phyloP scores from a whole-genome alignment of 2,888 invertebrate species.

The Ectropis crepuscularia region DNA sequence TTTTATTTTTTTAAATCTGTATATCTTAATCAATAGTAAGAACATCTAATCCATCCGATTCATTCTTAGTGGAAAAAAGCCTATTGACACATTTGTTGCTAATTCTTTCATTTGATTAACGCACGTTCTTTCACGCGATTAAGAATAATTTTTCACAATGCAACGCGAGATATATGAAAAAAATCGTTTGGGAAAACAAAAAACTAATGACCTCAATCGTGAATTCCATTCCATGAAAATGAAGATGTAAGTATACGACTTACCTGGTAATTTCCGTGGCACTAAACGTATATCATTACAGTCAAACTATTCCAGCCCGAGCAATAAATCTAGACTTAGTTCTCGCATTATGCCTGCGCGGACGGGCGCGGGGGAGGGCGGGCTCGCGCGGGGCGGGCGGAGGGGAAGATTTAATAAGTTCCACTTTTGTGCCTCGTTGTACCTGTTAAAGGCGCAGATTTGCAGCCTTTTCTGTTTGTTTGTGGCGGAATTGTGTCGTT shows the following conservation, averaged over 20 bases:
- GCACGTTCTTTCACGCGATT: too few relatives aligned
- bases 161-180: too few relatives aligned
- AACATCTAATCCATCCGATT: too few relatives aligned
- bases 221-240: not conserved
- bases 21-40: too few relatives aligned
- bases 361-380: slow-evolving; percentile 3
- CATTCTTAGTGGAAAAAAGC: too few relatives aligned
- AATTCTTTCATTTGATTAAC: too few relatives aligned
- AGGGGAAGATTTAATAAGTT: slow-evolving; percentile 27
- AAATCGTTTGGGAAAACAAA: not conserved
- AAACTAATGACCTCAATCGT: not conserved
- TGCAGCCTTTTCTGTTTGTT: slow-evolving; percentile 9
- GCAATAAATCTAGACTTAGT: slow-evolving; percentile 36
- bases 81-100: too few relatives aligned
- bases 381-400: not conserved
- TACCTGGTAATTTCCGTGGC: not conserved
- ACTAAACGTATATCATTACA: slow-evolving; percentile 5
- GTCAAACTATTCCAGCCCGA: slow-evolving; percentile 19
- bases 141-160: too few relatives aligned
- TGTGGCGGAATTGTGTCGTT: not conserved
- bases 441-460: slow-evolving; percentile 21
- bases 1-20: too few relatives aligned
- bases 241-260: too few relatives aligned
- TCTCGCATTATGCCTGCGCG: slow-evolving; percentile 26
- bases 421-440: slow-evolving; percentile 20